Conservation (phyloP, 1,140 invertebrate species). For the Metopolophium dirhodum region DNA sequence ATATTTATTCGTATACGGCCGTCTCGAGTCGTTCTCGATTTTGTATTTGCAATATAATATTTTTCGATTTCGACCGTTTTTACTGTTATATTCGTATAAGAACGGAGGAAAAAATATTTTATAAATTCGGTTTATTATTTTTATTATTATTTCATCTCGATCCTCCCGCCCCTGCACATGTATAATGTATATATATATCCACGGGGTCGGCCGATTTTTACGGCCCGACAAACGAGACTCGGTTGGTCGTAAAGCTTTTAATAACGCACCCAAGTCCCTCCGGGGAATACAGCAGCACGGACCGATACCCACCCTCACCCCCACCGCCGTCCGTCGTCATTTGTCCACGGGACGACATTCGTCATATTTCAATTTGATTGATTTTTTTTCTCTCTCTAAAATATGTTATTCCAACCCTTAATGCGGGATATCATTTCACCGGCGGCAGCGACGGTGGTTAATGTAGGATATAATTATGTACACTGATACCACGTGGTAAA, state of each 20-base stretch:
- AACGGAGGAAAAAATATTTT: slow-evolving; percentile 29
- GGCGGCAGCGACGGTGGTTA: not conserved
- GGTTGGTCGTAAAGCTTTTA: slow-evolving; percentile 54
- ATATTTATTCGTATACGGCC: slow-evolving; percentile 33
- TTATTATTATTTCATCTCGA: slow-evolving; percentile 42
- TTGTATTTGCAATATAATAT: slow-evolving; percentile 49
- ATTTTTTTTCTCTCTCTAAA: not conserved
- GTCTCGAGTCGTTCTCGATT: slow-evolving; percentile 37
- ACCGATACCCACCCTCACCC: not conserved
- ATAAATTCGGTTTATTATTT: slow-evolving; percentile 57
- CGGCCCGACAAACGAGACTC: slow-evolving; percentile 54
- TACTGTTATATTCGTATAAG: slow-evolving; percentile 28
- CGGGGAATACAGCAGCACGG: not conserved
- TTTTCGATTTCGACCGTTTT: slow-evolving; percentile 49
- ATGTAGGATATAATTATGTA: not conserved
- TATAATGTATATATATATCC: not conserved
- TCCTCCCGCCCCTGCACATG: not conserved
- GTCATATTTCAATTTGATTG: slow-evolving; percentile 43
- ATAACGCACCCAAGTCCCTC: slow-evolving; percentile 42
- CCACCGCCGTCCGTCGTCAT: not conserved
- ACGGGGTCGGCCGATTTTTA: slow-evolving; percentile 47
- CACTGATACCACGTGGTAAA: not conserved
- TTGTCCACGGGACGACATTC: not conserved
- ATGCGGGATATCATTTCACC: not conserved
- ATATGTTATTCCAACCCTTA: not conserved